phyloP scores from a whole-genome alignment of 2,113 vertebrate genomes.

The Chrysemys picta region DNA sequence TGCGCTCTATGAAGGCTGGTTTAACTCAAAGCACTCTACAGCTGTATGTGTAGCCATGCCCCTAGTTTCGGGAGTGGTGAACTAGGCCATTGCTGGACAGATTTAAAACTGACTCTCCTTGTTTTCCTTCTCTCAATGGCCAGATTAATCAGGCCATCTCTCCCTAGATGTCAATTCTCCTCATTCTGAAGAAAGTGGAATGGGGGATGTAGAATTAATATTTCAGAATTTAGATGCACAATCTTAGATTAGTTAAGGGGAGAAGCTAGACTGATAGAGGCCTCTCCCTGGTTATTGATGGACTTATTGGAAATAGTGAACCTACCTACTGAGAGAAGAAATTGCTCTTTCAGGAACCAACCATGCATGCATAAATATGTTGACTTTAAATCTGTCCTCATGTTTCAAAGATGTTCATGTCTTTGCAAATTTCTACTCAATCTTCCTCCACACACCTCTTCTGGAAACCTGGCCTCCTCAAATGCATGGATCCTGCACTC shows the following conservation, averaged over 20 bases:
- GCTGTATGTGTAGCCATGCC: too few relatives aligned
- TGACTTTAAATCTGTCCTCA: neutral
- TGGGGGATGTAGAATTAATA: neutral
- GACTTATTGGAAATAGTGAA: neutral
- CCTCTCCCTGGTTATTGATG: neutral
- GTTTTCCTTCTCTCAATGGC: neutral
- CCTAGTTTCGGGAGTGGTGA: neutral
- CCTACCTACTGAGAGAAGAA: neutral
- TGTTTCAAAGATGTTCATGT: neutral
- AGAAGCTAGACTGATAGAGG: neutral
- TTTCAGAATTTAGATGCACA: neutral
- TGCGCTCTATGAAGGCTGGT: too few relatives aligned
- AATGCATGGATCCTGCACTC: neutral
- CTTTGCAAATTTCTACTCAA: neutral
- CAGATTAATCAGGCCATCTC: neutral
- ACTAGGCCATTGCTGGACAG: neutral
- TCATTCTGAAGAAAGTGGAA: neutral
- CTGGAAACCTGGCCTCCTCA: neutral
- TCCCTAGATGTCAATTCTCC: neutral
- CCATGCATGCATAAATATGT: too few relatives aligned
- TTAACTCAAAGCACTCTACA: too few relatives aligned
- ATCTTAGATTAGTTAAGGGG: neutral
- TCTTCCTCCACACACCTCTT: accelerated
- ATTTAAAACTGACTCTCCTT: neutral
- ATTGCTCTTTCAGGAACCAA: neutral